Base-by-base conservation (phyloP, 2,113 vertebrate species). In the Trogon melanurus region DNA sequence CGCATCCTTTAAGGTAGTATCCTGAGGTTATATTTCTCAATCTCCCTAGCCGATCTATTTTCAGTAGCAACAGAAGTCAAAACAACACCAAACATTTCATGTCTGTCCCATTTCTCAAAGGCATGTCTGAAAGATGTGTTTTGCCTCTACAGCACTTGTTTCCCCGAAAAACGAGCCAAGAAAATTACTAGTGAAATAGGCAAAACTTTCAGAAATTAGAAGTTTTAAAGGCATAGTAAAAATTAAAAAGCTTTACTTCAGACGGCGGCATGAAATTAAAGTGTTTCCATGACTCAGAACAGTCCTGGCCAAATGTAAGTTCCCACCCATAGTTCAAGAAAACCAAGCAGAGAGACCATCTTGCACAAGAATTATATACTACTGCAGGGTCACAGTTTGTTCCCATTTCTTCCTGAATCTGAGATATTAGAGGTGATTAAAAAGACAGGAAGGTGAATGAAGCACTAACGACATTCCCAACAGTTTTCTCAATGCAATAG, bases 51-150 rank as follows among this genome's bases (percentile, higher is more conserved):
- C 60, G 36, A 51, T 80, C 14, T 67, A 17, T 88, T 89, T 85
- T 64, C 82, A 83, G 82, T 67, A 93, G 85, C 75, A 95, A 73
- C 44, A 48, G 45, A 85, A 78, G 56, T 58, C 91, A 96, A 93
- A 88, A 57, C 71, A 93, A 14, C 16, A 47, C 51, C 60, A 88
- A 95, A 91, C 72, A 78, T 78, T 91, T 67, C 16, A 34, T 66
- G 29, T 54, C 30, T 88, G 44, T 58, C 14, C 9, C 29, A 23
- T 83, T 76, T 90, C 81, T 83, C 38, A 66, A 88, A 73, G 16
- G 30, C 15, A 11, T 8, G 2, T 47, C 51, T 57, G 30, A 82
- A 89, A 75, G 26, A 21, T 22, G 8, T 16, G 3, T 10, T 44
- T 85, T 72, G 30, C 16, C 44, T 72, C 54, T 21, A 25, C 10